Percentiles rank a stretch among this genome's conserved stretches.
Conservation (phyloP, 2,797 vertebrate species). For the Caiman crocodilus region DNA sequence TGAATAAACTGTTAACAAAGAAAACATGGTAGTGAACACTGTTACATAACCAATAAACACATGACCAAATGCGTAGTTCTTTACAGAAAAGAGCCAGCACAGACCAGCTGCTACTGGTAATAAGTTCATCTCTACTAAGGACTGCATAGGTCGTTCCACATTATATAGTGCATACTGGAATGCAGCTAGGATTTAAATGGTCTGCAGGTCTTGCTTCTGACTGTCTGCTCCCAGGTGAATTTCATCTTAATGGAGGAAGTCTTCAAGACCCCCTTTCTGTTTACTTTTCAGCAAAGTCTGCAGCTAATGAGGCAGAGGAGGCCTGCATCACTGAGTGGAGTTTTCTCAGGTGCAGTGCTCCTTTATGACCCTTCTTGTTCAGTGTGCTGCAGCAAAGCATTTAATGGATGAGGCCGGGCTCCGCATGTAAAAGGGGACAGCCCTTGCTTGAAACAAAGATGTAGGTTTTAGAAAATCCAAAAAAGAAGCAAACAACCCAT, state of each 20-base stretch:
- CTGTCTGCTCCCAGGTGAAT: accelerated
- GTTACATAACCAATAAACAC: neutral
- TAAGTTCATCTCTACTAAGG: neutral
- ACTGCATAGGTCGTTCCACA: neutral
- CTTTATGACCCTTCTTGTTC: neutral
- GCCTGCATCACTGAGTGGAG: accelerated
- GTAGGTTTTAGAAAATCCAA: neutral
- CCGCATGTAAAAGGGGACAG: neutral
- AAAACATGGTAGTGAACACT: neutral
- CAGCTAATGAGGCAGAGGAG: neutral
- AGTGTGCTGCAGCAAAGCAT: neutral
- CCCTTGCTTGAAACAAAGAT: accelerated
- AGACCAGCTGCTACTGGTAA: neutral
- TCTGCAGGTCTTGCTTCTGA: neutral
- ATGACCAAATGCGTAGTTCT: neutral
- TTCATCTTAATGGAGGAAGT: neutral
- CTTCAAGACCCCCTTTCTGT: neutral
- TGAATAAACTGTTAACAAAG: neutral
- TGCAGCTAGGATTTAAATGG: neutral
- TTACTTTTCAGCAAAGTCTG: neutral
- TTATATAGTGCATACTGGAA: neutral
- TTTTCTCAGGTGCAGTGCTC: neutral
- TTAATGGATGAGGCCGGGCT: neutral
- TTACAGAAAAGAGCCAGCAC: neutral
- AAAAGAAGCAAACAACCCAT: neutral